Evolutionary conservation across 1,140 invertebrate species (phyloP).

Genomic region (Gonatopus flavifemur): DNA sequence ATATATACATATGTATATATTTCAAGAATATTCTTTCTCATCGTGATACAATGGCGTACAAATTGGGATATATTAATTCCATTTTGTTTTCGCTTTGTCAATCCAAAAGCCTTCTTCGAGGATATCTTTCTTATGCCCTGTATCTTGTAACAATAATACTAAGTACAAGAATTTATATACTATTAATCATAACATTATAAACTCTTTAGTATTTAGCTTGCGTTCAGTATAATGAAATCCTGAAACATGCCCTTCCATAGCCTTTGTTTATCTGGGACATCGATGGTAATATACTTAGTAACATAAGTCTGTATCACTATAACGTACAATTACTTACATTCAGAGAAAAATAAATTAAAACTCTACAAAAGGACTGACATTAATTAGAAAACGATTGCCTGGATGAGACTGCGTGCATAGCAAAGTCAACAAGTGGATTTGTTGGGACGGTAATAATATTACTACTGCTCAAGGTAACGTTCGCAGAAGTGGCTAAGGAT

Average conservation of each 20-base stretch:
- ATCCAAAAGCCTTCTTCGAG: constrained; percentile 17
- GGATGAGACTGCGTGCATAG: constrained; percentile 44
- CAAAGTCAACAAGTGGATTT: constrained; percentile 51
- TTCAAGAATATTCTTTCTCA: too few relatives aligned
- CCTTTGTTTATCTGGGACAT: constrained; percentile 39
- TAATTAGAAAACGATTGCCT: constrained; percentile 54
- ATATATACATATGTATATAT: constrained; percentile 16
- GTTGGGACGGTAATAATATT: constrained; percentile 29
- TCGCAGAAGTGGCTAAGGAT: constrained; percentile 32
- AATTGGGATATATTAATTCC: too few relatives aligned
- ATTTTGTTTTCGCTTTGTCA: too few relatives aligned
- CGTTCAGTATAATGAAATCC: constrained; percentile 36
- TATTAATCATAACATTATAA: constrained; percentile 39
- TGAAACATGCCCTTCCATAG: constrained; percentile 40
- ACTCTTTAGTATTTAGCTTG: constrained; percentile 36
- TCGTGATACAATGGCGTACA: too few relatives aligned
- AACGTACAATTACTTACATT: constrained; percentile 29
- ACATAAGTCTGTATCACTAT: constrained; percentile 28
- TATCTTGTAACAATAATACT: constrained; percentile 34
- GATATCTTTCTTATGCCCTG: constrained; percentile 7
- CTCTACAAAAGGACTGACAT: constrained; percentile 48
- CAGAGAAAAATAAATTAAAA: constrained; percentile 53
- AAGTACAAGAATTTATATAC: constrained; percentile 39
- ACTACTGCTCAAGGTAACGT: constrained; percentile 27
- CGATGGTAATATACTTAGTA: constrained; percentile 23